phyloP scores from a whole-genome alignment of 2,113 vertebrate genomes.

The Struthio camelus region DNA sequence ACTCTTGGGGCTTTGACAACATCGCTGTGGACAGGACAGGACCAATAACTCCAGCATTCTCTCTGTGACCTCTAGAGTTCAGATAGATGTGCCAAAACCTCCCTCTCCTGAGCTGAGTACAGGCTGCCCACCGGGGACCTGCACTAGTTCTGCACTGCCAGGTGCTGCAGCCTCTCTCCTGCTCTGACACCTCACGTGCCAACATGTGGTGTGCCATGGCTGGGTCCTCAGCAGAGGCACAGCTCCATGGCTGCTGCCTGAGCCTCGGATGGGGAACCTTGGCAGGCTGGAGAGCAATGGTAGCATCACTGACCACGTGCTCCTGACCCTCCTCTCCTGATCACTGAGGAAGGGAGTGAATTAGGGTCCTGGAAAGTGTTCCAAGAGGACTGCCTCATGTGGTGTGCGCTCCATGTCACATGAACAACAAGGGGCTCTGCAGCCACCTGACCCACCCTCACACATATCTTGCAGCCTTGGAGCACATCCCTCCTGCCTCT shows the following conservation, averaged over 20 bases:
- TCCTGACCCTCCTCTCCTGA: not conserved
- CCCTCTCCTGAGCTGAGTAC: not conserved
- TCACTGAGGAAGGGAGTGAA: not conserved
- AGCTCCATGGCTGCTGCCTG: not conserved
- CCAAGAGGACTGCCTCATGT: not conserved
- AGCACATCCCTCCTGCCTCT: not conserved
- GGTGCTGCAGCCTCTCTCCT: not conserved
- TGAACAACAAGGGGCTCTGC: not conserved
- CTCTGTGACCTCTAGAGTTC: not conserved
- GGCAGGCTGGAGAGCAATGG: not conserved
- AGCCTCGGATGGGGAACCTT: not conserved
- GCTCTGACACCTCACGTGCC: not conserved
- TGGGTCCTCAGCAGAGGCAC: not conserved
- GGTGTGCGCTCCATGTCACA: rapidly evolving
- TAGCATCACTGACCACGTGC: no score
- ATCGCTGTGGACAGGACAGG: not conserved
- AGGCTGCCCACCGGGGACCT: not conserved
- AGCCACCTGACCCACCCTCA: not conserved
- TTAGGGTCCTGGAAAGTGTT: rapidly evolving
- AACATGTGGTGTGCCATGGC: rapidly evolving
- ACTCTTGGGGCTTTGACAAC: not conserved
- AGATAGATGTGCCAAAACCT: not conserved
- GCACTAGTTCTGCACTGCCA: no score
- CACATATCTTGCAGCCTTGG: not conserved
- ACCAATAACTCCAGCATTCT: not conserved